These are phyloP conservation scores for Vanacampus margaritifer DNA, from an alignment of 2,113 vertebrate species.

Conservation along the genomic window DNA sequence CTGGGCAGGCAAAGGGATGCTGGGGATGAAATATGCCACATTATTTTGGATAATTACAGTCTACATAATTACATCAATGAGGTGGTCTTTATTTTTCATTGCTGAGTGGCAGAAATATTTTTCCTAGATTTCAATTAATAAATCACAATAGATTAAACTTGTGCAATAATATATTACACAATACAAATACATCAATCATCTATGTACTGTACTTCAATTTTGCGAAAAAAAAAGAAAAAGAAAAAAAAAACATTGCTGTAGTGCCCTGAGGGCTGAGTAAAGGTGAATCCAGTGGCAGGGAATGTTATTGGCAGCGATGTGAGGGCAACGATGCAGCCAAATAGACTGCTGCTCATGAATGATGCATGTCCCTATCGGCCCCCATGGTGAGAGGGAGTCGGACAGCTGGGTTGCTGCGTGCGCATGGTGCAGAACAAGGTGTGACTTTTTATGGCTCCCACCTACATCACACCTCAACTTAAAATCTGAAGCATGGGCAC, in stretches of 20 bases:
- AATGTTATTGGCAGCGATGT: constrained; percentile 51
- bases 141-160: background rate
- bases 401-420: constrained; percentile 63
- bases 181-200: background rate
- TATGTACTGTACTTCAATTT: background rate
- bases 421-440: constrained; percentile 74
- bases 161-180: background rate
- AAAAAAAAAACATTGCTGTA: background rate
- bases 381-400: constrained; percentile 50
- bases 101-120: background rate
- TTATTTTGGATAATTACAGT: constrained; percentile 32
- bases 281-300: constrained; percentile 24
- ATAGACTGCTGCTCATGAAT: constrained; percentile 64
- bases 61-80: constrained; percentile 8
- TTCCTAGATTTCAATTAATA: background rate
- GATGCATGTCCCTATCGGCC: constrained; percentile 54
- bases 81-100: constrained; percentile 1
- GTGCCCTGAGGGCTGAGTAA: constrained; percentile 1
- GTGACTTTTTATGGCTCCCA: constrained; percentile 42
- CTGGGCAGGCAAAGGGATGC: constrained; percentile 38
- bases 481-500: constrained; percentile 31
- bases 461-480: constrained; percentile 26
- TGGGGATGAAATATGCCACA: constrained; percentile 30
- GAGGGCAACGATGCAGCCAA: constrained; percentile 60
- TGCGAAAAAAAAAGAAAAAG: background rate